Evolutionary conservation across 2,113 vertebrate genomes (phyloP), one percentile per base, ranked within the genome.

Genomic region (Triplophysa tibetana): DNA sequence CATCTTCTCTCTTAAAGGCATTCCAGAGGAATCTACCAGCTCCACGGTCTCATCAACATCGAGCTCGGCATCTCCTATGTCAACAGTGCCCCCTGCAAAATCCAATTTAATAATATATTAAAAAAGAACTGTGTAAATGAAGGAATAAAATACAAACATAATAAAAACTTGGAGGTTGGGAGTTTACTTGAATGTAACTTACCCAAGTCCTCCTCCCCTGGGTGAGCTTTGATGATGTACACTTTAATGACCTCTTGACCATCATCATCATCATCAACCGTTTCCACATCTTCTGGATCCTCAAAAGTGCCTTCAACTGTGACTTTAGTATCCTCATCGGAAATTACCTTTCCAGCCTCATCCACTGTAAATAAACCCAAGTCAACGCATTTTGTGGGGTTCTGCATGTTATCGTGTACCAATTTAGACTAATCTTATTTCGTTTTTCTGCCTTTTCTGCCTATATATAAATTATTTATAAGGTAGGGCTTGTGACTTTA

Each of bases 151-250:
- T 8, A 38, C 6, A 7, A 38, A 38, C 7, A 12, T 10, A 67
- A 69, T 14, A 4, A 29, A n/a, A 29, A 50, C 1, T 26, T 13
- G 5, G 48, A 24, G 10, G 41, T 8, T 9, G 24, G 24, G 3
- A 24, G 8, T 24, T 62, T 14, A 29, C 43, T 45, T 3, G 72
- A 73, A n/a, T 19, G 17, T 33, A 21, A 56, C 95, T 94, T 90
- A 99, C 98, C 98, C 91, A 98, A 94, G 88, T 98, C 96, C 81
- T 99, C 96, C 86, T 99, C 97, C 83, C 97, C 98, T 58, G 96
- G 95, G 83, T 99, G 97, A 81, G 98, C 97, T 92, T 99, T 99
- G 91, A 99, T 97, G 90, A 99, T 99, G 90, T 99, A 99, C 82
- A 99, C 97, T 85, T 99, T 99, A 89, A 99, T 99, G 89, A 99